Evolutionary conservation across 2,113 vertebrate species (phyloP).

Genomic region (Uria aalge): DNA sequence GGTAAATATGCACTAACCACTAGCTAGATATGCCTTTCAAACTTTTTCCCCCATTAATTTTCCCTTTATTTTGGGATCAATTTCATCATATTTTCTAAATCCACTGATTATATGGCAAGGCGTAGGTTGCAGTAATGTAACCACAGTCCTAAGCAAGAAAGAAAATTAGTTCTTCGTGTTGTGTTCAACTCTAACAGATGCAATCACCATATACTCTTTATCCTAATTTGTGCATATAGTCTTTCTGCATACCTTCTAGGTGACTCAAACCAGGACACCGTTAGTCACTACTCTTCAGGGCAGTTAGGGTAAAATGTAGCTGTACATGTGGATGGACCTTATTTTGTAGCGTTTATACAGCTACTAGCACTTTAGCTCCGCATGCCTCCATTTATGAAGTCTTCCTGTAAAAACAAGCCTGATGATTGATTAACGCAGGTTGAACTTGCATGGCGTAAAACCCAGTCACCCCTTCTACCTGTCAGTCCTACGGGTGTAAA

Average conservation of each 20-base stretch:
- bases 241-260: background rate
- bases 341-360: background rate
- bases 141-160: background rate
- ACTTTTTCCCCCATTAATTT: background rate
- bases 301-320: background rate
- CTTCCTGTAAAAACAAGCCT: background rate
- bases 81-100: background rate
- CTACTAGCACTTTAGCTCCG: background rate
- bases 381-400: background rate
- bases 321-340: background rate
- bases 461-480: background rate
- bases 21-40: background rate
- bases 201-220: background rate
- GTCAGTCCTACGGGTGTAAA: background rate
- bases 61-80: background rate
- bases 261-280: background rate
- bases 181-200: background rate
- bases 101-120: background rate
- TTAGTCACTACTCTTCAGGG: background rate
- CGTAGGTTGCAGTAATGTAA: background rate
- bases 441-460: background rate
- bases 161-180: background rate
- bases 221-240: background rate
- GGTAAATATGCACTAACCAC: background rate
- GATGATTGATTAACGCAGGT: background rate